Percentiles rank a stretch among this genome's conserved stretches.
Evolutionary conservation across 2,888 invertebrate genomes (phyloP).

Genomic region (Carpatolechia fugitivella): DNA sequence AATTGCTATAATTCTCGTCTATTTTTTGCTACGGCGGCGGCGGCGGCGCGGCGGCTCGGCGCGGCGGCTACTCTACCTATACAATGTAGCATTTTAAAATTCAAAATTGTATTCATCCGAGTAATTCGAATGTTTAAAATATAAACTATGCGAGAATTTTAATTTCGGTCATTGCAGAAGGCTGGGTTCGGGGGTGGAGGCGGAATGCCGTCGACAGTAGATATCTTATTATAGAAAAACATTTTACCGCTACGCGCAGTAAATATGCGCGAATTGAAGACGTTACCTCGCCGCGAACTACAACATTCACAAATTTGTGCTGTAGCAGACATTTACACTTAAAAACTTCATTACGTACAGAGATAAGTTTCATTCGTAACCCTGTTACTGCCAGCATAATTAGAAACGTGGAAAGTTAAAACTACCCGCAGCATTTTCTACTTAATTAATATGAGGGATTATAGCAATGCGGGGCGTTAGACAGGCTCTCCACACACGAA

Average conservation of each 20-base stretch:
- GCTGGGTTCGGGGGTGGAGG: neutral
- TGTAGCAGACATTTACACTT: neutral
- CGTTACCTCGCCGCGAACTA: neutral
- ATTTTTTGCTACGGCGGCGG: neutral
- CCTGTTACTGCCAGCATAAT: neutral
- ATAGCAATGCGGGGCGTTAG: conserved; percentile 7
- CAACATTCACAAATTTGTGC: neutral
- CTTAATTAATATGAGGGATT: conserved; percentile 7
- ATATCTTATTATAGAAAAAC: neutral
- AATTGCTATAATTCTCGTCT: neutral
- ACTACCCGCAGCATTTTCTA: neutral
- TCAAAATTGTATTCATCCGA: neutral
- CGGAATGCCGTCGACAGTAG: neutral
- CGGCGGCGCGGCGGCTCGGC: neutral
- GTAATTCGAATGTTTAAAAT: conserved; percentile 2
- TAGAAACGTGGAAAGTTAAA: neutral
- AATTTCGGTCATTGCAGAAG: neutral
- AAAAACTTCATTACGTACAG: neutral
- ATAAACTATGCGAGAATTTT: conserved; percentile 1
- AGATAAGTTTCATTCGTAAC: neutral
- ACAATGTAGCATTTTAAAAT: neutral
- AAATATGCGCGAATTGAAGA: conserved; percentile 8
- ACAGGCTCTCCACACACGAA: conserved; percentile 6
- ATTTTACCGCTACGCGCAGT: neutral
- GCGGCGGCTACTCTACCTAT: neutral